A percentile compares a stretch with the other conserved stretches of the same genome.
Conservation (phyloP, 2,797 vertebrate genomes). For the Sciurus carolinensis region DNA sequence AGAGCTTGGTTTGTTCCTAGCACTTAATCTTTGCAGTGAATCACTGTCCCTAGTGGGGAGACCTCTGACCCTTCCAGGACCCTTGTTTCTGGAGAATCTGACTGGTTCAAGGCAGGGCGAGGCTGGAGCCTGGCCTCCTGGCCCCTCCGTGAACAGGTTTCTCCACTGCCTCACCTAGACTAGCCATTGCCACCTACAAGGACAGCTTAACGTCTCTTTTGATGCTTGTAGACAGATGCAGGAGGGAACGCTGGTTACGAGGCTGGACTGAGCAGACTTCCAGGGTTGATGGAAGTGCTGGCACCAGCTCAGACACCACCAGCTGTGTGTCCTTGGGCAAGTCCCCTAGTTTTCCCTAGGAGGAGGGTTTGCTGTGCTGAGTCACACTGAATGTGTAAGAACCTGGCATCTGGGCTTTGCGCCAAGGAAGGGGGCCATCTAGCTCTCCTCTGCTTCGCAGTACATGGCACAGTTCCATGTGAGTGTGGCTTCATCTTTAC, state of each 20-base stretch:
- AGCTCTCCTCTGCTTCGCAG: background rate
- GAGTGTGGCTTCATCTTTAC: accelerated
- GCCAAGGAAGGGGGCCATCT: accelerated
- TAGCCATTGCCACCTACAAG: background rate
- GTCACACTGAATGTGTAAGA: background rate
- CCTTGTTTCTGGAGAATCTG: background rate
- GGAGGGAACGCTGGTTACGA: background rate
- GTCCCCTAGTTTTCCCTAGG: background rate
- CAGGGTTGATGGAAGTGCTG: background rate
- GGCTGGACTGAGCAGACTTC: background rate
- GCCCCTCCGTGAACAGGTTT: background rate
- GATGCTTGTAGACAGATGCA: background rate
- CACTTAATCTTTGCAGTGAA: background rate
- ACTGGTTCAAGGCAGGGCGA: background rate
- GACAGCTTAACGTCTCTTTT: background rate
- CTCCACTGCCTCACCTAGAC: accelerated
- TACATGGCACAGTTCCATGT: accelerated
- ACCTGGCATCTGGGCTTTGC: background rate
- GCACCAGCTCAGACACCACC: background rate
- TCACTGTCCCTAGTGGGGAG: background rate
- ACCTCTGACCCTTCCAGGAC: background rate
- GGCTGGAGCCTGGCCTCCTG: background rate
- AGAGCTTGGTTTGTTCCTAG: background rate
- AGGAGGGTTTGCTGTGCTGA: accelerated
- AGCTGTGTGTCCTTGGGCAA: background rate